phyloP scores from a whole-genome alignment of 2,888 invertebrate genomes.

The Oxyscelio sp. region DNA sequence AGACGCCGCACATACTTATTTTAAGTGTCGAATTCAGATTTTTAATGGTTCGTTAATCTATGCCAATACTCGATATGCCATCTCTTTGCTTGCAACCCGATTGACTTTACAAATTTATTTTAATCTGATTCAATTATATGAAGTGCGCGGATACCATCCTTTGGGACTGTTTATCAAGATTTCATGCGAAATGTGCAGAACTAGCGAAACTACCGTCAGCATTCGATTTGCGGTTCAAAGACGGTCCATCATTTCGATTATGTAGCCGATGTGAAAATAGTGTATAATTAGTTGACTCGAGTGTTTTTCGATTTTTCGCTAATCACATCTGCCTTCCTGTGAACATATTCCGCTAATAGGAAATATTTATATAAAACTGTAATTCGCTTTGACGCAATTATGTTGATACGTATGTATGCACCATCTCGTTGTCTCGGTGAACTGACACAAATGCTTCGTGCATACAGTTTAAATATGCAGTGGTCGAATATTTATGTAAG shows the following conservation, averaged over 20 bases:
- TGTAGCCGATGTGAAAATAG: no score
- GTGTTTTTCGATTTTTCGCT: no score
- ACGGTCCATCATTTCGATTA: no score
- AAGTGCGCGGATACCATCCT: no score
- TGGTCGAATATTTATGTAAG: slow-evolving; percentile 22
- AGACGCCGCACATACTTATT: neutral
- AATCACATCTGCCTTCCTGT: no score
- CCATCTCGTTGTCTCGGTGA: neutral
- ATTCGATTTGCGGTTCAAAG: no score
- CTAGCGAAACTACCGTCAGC: no score
- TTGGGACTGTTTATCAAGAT: no score
- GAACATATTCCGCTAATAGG: no score
- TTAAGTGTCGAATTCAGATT: neutral
- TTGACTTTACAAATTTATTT: neutral
- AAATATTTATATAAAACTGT: slow-evolving; percentile 10
- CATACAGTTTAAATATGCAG: neutral
- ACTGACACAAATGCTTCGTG: slow-evolving; percentile 3
- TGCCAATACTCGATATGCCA: neutral
- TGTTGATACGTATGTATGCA: slow-evolving; percentile 6
- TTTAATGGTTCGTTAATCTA: slow-evolving; percentile 19
- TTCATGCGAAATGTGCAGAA: no score
- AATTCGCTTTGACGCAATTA: slow-evolving; percentile 35
- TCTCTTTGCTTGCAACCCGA: neutral
- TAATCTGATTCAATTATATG: slow-evolving; percentile 20
- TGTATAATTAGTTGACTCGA: no score